Conservation (phyloP, 2,888 invertebrate species). For the Xylophagus ater region DNA sequence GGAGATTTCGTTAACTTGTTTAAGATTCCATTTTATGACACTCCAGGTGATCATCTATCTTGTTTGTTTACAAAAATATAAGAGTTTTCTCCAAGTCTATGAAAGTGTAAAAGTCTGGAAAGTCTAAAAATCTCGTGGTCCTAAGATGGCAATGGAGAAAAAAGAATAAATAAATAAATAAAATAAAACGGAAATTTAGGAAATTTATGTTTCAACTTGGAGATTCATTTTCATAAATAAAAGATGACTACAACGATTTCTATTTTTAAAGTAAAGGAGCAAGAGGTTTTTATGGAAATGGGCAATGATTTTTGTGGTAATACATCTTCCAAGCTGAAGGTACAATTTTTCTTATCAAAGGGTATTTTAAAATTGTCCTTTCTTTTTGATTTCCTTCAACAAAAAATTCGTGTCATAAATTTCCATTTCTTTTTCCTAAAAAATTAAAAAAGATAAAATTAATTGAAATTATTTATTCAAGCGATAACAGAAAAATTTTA, state of each 20-base stretch:
- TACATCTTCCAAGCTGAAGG: no score
- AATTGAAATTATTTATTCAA: no score
- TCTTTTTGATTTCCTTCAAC: no score
- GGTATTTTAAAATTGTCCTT: no score
- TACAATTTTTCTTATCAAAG: no score
- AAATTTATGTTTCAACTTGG: conserved; percentile 9
- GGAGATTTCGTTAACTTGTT: conserved; percentile 16
- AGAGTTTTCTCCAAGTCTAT: background rate
- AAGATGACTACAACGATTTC: conserved; percentile 2
- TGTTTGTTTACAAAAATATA: background rate
- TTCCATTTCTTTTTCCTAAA: no score
- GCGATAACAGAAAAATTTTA: no score
- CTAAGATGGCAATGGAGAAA: background rate
- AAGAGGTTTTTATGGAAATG: background rate
- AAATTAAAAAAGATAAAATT: no score
- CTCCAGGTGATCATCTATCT: conserved; percentile 17
- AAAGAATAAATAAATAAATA: background rate
- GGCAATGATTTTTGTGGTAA: conserved; percentile 5
- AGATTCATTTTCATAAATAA: conserved; percentile 6
- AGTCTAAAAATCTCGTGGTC: no score
- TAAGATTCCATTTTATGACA: conserved; percentile 16
- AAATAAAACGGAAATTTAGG: conserved; percentile 7
- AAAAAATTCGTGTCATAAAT: no score
- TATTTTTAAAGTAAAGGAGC: no score
- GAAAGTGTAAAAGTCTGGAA: no score